Conservation (phyloP, 2,888 invertebrate genomes). For the Marronus borbonicus region DNA sequence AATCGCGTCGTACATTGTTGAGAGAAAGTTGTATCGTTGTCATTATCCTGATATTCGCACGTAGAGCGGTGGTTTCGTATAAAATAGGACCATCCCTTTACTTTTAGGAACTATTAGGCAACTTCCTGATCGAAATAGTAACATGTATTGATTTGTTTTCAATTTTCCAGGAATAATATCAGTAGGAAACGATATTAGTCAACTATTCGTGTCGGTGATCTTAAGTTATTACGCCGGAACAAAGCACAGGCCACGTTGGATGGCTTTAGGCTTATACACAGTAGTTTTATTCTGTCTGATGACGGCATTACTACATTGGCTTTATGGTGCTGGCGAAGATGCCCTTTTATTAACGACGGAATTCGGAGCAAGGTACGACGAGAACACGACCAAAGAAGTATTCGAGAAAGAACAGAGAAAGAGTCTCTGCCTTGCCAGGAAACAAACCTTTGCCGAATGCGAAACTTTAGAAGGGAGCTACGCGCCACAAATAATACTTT, state of each 20-base stretch:
- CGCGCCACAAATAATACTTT: slow-evolving; percentile 76
- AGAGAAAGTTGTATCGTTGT: slow-evolving; percentile 42
- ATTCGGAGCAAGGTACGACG: slow-evolving; percentile 46
- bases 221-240: slow-evolving; percentile 81
- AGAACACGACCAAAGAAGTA: slow-evolving; percentile 69
- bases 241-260: slow-evolving; percentile 83
- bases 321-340: slow-evolving; percentile 68
- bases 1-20: slow-evolving; percentile 18
- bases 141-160: background rate
- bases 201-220: slow-evolving; percentile 78
- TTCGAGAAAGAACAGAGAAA: slow-evolving; percentile 73
- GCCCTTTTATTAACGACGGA: slow-evolving; percentile 57
- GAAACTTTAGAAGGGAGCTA: slow-evolving; percentile 72
- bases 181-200: slow-evolving; percentile 83
- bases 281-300: slow-evolving; percentile 79
- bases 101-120: background rate
- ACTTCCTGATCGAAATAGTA: no score
- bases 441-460: slow-evolving; percentile 63
- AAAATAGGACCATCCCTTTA: background rate
- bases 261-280: slow-evolving; percentile 75
- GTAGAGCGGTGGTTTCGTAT: background rate
- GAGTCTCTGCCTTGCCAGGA: slow-evolving; percentile 72
- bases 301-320: slow-evolving; percentile 79
- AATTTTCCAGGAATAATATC: slow-evolving; percentile 76
- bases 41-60: slow-evolving; percentile 9